phyloP scores from a whole-genome alignment of 2,888 invertebrate genomes.

The Cremastinae sp. region DNA sequence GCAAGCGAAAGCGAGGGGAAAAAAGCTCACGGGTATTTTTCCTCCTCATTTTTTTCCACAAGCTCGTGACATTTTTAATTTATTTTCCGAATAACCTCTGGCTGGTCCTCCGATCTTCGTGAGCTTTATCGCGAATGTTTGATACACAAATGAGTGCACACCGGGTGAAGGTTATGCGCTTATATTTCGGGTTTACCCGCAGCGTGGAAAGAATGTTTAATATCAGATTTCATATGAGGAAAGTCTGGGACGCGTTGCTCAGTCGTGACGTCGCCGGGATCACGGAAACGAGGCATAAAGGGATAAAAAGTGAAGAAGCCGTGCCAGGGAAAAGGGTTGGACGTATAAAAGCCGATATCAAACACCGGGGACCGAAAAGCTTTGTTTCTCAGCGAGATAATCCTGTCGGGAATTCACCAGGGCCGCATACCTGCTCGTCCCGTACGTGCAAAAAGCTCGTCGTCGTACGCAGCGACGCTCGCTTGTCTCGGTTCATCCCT shows the following conservation, averaged over 20 bases:
- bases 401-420: constrained; percentile 75
- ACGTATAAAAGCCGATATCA: constrained; percentile 77
- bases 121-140: constrained; percentile 19
- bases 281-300: constrained; percentile 43
- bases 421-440: constrained; percentile 67
- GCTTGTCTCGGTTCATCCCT: constrained; percentile 54
- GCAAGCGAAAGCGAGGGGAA: too few species aligned
- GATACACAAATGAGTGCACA: constrained; percentile 22
- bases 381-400: constrained; percentile 77
- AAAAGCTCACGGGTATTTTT: too few species aligned
- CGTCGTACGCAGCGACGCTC: constrained; percentile 55
- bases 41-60: background rate
- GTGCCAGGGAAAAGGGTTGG: constrained; percentile 59
- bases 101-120: background rate
- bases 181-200: constrained; percentile 63
- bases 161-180: constrained; percentile 14
- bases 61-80: background rate
- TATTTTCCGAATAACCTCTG: too few species aligned
- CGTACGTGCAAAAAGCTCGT: constrained; percentile 54
- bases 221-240: constrained; percentile 74
- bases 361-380: constrained; percentile 75
- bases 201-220: constrained; percentile 73
- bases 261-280: constrained; percentile 55
- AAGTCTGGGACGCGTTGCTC: constrained; percentile 48
- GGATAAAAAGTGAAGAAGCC: constrained; percentile 10